Conservation (phyloP, 2,113 vertebrate genomes). For the Marmota flaviventris region DNA sequence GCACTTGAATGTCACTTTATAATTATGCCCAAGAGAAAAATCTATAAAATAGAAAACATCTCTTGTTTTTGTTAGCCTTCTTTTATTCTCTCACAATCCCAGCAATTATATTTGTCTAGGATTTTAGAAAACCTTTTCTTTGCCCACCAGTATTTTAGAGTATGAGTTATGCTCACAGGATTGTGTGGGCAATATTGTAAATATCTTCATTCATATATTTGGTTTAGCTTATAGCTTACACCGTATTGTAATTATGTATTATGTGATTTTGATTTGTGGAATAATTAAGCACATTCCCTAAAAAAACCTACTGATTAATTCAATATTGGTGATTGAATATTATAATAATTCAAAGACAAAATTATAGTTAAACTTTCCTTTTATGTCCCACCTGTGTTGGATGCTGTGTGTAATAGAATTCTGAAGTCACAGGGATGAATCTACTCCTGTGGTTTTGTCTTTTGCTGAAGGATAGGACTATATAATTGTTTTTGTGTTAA, state of each 20-base stretch:
- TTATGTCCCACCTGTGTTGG: neutral
- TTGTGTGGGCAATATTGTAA: neutral
- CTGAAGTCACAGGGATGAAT: neutral
- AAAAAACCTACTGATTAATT: neutral
- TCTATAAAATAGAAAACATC: constrained; percentile 78
- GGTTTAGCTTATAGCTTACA: neutral
- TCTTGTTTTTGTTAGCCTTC: constrained; percentile 72
- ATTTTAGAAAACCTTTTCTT: constrained; percentile 70
- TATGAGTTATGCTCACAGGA: neutral
- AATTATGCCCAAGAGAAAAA: constrained; percentile 85
- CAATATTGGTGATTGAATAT: neutral
- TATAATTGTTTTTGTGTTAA: neutral
- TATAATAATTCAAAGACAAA: constrained; percentile 50
- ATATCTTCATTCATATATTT: neutral
- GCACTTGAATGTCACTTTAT: constrained; percentile 88
- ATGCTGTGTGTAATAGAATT: neutral
- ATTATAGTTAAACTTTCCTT: neutral
- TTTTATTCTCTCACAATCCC: constrained; percentile 70
- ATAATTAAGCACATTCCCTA: neutral
- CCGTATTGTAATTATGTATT: neutral
- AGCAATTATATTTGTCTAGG: constrained; percentile 70
- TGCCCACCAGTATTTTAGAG: constrained; percentile 1
- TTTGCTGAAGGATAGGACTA: constrained; percentile 16
- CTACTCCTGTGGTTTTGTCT: neutral
- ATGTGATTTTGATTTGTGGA: neutral